phyloP scores from a whole-genome alignment of 2,797 vertebrate species.

The Tadarida brasiliensis region DNA sequence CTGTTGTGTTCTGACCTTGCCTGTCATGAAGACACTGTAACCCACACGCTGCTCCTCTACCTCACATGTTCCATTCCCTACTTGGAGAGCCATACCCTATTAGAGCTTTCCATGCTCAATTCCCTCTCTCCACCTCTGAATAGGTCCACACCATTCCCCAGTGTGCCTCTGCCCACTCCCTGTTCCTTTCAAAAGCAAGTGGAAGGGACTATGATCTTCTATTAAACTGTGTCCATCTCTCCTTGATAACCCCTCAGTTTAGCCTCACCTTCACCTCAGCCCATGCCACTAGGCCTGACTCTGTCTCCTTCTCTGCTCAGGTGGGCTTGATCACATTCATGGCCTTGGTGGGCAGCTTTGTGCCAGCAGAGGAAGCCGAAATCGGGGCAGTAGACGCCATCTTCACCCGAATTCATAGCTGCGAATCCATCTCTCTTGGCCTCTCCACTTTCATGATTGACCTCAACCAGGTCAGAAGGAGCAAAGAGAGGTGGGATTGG shows the following conservation, averaged over 20 bases:
- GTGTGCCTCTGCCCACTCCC: not conserved
- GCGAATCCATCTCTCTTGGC: constrained; percentile 96
- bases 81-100: not conserved
- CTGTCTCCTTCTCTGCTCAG: constrained; percentile 81
- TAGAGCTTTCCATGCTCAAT: not conserved
- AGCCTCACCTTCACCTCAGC: not conserved
- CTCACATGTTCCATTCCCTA: not conserved
- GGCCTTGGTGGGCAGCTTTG: constrained; percentile 97
- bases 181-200: not conserved
- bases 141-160: not conserved
- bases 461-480: constrained; percentile 93
- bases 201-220: not conserved
- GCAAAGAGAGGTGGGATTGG: not conserved
- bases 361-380: constrained; percentile 96
- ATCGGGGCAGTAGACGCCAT: constrained; percentile 95
- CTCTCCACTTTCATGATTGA: constrained; percentile 99
- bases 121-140: not conserved
- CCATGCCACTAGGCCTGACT: not conserved
- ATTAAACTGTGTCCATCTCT: not conserved
- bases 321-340: constrained; percentile 98
- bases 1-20: not conserved
- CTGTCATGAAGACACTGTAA: not conserved
- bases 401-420: constrained; percentile 96
- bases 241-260: constrained; percentile 12
- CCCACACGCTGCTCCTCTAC: not conserved